Base-by-base conservation (phyloP, 2,888 invertebrate species). In the Tridacna gigas region DNA sequence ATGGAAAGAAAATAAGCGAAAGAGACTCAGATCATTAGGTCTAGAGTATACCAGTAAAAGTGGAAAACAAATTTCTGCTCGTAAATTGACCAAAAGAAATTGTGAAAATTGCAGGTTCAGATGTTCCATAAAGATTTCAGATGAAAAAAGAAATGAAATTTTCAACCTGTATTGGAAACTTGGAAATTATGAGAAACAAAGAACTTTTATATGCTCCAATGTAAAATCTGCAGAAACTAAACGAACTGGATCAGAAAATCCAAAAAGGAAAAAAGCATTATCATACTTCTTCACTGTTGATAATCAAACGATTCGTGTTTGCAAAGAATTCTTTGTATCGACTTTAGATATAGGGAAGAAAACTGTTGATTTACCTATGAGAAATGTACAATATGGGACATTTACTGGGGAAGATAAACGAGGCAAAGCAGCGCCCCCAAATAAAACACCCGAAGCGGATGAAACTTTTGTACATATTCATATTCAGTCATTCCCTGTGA, bases 271-370 rank as follows among this genome's bases (percentile, higher is more conserved):
- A n/a, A n/a, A n/a, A n/a, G n/a, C n/a, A n/a, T n/a, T n/a, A n/a
- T n/a, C n/a, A n/a, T n/a, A n/a, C n/a, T n/a, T n/a, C n/a, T n/a
- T n/a, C n/a, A n/a, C n/a, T n/a, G n/a, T n/a, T n/a, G n/a, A n/a
- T n/a, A n/a, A n/a, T n/a, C n/a, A n/a, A n/a, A n/a, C n/a, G n/a
- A n/a, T n/a, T n/a, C 56, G 86, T 5, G 82, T 86, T 60, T 86
- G 86, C 26, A 79, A 73, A 69, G 71, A 80, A 51, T 86, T 82
- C 47, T 78, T 86, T 74, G 77, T 66, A 18, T 80, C 61, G 71
- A 80, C 82, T 60, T 69, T 82, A 26, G 82, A 82, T 80, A 80
- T 86, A 13, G 77, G 74, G 0, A 83, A 76, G 63, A 81, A 86
- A 73, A 79, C 80, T 25, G 66, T 86, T 12, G 75, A 83, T 56